Evolutionary conservation across 2,113 vertebrate species (phyloP).

Genomic region (Rhabdornis inornatus): DNA sequence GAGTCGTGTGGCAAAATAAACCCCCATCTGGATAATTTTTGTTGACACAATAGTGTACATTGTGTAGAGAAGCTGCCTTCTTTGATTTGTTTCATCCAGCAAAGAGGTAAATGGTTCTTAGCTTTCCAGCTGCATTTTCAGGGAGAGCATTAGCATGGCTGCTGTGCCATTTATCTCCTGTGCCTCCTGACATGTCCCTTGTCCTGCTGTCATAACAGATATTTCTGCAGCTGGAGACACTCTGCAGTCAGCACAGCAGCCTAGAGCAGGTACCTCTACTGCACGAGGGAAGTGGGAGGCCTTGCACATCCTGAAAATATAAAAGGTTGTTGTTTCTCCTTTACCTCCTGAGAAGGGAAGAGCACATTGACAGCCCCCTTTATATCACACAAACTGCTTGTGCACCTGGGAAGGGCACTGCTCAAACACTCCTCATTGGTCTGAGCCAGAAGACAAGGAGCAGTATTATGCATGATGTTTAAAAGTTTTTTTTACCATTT

Average conservation of each 20-base stretch:
- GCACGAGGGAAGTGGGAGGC: neutral
- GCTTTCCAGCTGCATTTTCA: neutral
- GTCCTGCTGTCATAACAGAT: slow-evolving; percentile 9
- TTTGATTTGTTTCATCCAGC: slow-evolving; percentile 9
- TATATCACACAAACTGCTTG: neutral
- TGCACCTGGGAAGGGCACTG: accelerated
- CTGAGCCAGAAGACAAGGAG: neutral
- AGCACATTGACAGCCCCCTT: neutral
- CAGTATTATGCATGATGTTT: neutral
- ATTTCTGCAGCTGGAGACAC: neutral
- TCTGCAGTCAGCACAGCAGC: neutral
- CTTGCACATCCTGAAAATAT: neutral
- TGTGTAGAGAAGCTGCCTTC: neutral
- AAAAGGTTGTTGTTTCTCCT: neutral
- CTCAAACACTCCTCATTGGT: accelerated
- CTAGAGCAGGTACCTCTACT: neutral
- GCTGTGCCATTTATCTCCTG: slow-evolving; percentile 12
- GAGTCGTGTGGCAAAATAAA: neutral
- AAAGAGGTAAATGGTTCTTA: neutral
- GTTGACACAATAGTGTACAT: neutral
- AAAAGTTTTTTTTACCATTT: neutral
- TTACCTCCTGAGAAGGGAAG: neutral
- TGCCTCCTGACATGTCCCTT: neutral
- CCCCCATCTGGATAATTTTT: neutral
- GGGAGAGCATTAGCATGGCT: neutral